phyloP scores from a whole-genome alignment of 2,888 invertebrate species.

The Pyralis farinalis region DNA sequence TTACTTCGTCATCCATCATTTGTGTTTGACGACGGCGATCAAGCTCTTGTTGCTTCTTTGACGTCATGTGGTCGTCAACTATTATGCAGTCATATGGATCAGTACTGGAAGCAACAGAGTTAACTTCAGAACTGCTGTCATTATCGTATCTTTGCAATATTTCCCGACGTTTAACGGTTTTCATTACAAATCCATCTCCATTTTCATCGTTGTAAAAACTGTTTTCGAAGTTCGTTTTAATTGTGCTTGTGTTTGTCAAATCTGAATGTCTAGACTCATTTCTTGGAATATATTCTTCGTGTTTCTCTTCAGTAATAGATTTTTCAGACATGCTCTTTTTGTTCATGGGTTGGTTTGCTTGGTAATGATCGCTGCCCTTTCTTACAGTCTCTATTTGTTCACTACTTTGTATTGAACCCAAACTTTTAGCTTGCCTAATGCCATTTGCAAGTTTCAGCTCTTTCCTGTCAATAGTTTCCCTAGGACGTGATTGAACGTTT shows the following conservation, averaged over 20 bases:
- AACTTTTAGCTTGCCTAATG: constrained; percentile 71
- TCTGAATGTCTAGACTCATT: constrained; percentile 73
- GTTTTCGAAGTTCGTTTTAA: constrained; percentile 81
- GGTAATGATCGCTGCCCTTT: constrained; percentile 45
- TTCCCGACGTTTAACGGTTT: constrained; percentile 87
- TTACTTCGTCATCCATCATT: constrained; percentile 56
- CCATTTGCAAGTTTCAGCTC: constrained; percentile 62
- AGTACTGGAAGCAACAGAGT: constrained; percentile 85
- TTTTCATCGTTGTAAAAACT: constrained; percentile 84
- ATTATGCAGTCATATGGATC: constrained; percentile 91
- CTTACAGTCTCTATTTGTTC: constrained; percentile 53
- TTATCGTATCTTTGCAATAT: constrained; percentile 87
- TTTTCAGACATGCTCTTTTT: constrained; percentile 72
- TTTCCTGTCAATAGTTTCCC: constrained; percentile 73
- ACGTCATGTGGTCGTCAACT: constrained; percentile 87
- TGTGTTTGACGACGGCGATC: constrained; percentile 69
- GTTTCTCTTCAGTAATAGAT: constrained; percentile 65
- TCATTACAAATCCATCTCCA: constrained; percentile 85
- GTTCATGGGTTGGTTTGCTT: constrained; percentile 51
- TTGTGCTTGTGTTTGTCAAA: constrained; percentile 72
- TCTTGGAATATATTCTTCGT: constrained; percentile 58
- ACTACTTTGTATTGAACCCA: constrained; percentile 70
- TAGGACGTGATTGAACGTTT: constrained; percentile 47
- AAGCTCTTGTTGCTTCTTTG: constrained; percentile 74
- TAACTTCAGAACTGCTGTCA: constrained; percentile 83